Percentiles rank a stretch among this genome's conserved stretches.
phyloP scores from a whole-genome alignment of 2,797 vertebrate genomes.

The Leuciscus waleckii region DNA sequence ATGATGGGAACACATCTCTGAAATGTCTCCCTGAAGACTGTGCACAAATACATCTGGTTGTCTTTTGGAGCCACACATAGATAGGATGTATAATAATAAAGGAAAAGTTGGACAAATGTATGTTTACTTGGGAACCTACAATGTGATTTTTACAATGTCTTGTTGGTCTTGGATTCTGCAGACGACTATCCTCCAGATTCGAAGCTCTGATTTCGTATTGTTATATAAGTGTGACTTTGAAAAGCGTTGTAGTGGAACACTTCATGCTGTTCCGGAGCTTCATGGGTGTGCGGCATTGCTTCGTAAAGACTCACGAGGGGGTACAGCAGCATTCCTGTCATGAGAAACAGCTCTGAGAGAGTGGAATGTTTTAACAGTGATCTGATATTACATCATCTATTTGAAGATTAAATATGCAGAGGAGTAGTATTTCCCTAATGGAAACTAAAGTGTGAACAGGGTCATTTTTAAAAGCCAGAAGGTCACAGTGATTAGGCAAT shows the following conservation, averaged over 20 bases:
- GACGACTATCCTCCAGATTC: slow-evolving; percentile 52
- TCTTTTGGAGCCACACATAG: slow-evolving; percentile 47
- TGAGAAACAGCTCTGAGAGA: slow-evolving; percentile 7
- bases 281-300: slow-evolving; percentile 13
- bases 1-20: slow-evolving; percentile 47
- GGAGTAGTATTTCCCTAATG: slow-evolving; percentile 14
- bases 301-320: slow-evolving; percentile 2
- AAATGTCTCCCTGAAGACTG: slow-evolving; percentile 31
- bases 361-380: slow-evolving; percentile 32
- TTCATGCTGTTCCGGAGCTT: slow-evolving; percentile 46
- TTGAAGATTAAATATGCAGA: slow-evolving; percentile 31
- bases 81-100: slow-evolving; percentile 50
- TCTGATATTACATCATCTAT: slow-evolving; percentile 28
- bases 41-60: slow-evolving; percentile 51
- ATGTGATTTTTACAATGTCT: slow-evolving; percentile 47
- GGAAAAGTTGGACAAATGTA: slow-evolving; percentile 40
- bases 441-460: slow-evolving; percentile 11
- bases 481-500: neutral
- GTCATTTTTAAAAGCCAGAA: neutral
- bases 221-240: slow-evolving; percentile 62
- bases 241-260: slow-evolving; percentile 34
- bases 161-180: slow-evolving; percentile 63
- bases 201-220: slow-evolving; percentile 41
- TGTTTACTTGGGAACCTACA: slow-evolving; percentile 54
- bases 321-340: neutral